Evolutionary conservation across 2,888 invertebrate species (phyloP).

Genomic region (Busseola fusca): DNA sequence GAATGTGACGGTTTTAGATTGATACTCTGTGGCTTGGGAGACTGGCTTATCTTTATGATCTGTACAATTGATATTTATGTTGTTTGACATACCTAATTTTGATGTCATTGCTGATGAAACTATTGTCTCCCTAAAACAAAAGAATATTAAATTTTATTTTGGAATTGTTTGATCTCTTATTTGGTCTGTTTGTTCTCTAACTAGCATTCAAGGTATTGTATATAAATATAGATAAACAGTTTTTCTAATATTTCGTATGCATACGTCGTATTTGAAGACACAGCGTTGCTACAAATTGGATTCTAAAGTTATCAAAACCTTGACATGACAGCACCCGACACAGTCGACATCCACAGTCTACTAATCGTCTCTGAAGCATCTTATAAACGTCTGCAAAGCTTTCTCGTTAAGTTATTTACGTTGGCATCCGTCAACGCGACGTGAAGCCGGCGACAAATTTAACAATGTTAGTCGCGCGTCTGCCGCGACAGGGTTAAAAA

Average conservation of each 20-base stretch:
- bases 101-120: conserved; percentile 16
- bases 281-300: neutral
- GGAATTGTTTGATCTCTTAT: neutral
- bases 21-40: conserved; percentile 50
- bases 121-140: neutral
- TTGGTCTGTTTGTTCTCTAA: neutral
- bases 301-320: conserved; percentile 26
- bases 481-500: conserved; percentile 65
- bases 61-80: conserved; percentile 61
- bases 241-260: neutral
- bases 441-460: conserved; percentile 83
- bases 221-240: neutral
- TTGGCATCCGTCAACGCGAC: conserved; percentile 78
- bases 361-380: conserved; percentile 39
- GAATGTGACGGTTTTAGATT: conserved; percentile 70
- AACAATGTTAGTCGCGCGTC: conserved; percentile 80
- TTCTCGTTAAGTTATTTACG: conserved; percentile 81
- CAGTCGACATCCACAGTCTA: conserved; percentile 18
- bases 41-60: conserved; percentile 53
- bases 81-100: conserved; percentile 29
- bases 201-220: neutral
- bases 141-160: neutral
- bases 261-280: neutral
- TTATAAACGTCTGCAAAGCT: conserved; percentile 64
- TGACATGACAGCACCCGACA: conserved; percentile 20